These are phyloP conservation scores for Bombus ignitus DNA, from an alignment of 1,140 invertebrate species.

Conservation along the genomic window DNA sequence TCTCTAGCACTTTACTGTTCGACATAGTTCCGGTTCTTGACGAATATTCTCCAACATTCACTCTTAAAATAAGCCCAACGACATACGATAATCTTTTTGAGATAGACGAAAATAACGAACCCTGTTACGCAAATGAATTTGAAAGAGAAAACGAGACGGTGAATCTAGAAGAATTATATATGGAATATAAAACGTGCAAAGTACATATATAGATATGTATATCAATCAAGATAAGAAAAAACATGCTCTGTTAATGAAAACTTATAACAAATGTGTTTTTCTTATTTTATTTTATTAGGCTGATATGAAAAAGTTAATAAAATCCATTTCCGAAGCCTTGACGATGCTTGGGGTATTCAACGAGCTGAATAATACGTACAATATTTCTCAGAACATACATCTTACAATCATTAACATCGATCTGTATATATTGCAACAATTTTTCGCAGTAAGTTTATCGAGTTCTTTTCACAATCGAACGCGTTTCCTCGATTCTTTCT, in stretches of 20 bases:
- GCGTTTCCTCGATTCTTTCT: neutral
- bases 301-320: constrained; percentile 39
- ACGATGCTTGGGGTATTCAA: constrained; percentile 49
- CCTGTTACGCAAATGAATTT: constrained; percentile 29
- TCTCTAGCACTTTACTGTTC: constrained; percentile 68
- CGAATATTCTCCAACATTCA: constrained; percentile 57
- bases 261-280: neutral
- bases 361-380: constrained; percentile 24
- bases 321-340: constrained; percentile 50
- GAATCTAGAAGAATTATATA: constrained; percentile 59
- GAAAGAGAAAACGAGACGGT: constrained; percentile 42
- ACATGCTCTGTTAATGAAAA: neutral
- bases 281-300: constrained; percentile 30
- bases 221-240: neutral
- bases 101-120: constrained; percentile 35
- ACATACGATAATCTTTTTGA: constrained; percentile 45
- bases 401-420: constrained; percentile 50
- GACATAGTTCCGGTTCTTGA: constrained; percentile 68
- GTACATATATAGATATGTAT: constrained; percentile 55
- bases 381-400: constrained; percentile 20
- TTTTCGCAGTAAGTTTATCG: constrained; percentile 58
- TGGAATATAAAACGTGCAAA: constrained; percentile 63
- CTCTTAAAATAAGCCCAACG: constrained; percentile 62
- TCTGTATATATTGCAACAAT: constrained; percentile 55
- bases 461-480: neutral